Evolutionary conservation across 2,888 invertebrate species (phyloP), one percentile per base, ranked within the genome.

Genomic region (Drosophila nr. perissopoda): DNA sequence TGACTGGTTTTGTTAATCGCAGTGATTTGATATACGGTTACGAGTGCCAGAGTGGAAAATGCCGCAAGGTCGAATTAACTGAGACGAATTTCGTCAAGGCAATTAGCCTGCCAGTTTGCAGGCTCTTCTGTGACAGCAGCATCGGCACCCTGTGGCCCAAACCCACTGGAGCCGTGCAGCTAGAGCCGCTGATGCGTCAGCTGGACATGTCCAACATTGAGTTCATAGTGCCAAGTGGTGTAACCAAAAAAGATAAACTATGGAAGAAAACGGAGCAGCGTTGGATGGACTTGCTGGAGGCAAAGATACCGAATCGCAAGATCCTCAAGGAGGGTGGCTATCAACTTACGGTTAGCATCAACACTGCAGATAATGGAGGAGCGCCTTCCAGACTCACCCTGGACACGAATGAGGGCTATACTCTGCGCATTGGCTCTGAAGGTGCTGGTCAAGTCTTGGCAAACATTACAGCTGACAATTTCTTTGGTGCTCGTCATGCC

Each of bases 401-500:
- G 53, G 91, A 94, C 0, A 94, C 95, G 0, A 94, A 94, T 63
- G 95, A 95, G 91, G 94, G 94, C 77, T 95, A 95, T 82, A 74
- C 57, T 4, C 58, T 93, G 4, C 62, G 75, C 29, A 83, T 93
- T 31, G 61, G 56, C 6, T 56, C 70, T 0, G 62, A 63, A 79
- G 88, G 89, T 18, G 93, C 93, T 63, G 93, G 93, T 7, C 90
- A 92, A 69, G 91, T 94, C 7, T 91, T 93, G 36, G 94, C 94
- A 1, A 92, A 92, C 13, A 94, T 96, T 29, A 91, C 89, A 0
- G 95, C 95, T 0, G 82, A 91, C 0, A 94, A 93, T 11, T 95
- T 94, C 83, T 96, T 95, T 83, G 96, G 96, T 4, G 94, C 94
- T 0, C 93, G 95, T 1, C 94, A 96, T 89, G 96, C 93, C 1